Percentiles rank a stretch among this genome's conserved stretches.
Evolutionary conservation across 2,797 vertebrate genomes (phyloP).

Genomic region (Gymnodraco acuticeps): DNA sequence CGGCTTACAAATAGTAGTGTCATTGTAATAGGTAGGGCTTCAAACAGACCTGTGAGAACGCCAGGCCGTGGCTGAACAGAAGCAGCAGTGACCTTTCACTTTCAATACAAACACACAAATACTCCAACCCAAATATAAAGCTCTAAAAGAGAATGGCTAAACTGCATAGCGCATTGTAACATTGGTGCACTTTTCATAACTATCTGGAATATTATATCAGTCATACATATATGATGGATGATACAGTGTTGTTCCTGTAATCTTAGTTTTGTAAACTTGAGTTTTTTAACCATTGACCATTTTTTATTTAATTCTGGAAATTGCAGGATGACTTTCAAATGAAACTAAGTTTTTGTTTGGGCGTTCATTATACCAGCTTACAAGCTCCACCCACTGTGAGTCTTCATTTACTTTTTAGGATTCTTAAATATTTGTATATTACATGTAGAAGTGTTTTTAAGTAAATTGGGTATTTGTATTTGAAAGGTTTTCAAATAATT

Average conservation of each 20-base stretch:
- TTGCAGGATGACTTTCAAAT: not conserved
- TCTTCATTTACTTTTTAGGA: too few relatives aligned
- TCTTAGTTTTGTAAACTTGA: not conserved
- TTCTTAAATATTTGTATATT: not conserved
- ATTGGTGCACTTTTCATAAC: not conserved
- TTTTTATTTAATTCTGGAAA: too few relatives aligned
- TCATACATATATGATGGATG: too few relatives aligned
- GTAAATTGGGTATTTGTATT: not conserved
- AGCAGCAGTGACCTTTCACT: not conserved
- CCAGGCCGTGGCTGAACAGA: not conserved
- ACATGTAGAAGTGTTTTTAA: not conserved
- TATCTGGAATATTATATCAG: too few relatives aligned
- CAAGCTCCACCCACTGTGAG: too few relatives aligned
- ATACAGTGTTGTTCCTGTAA: not conserved
- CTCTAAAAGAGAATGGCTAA: not conserved
- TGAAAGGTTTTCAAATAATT: not conserved
- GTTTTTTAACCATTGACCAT: not conserved
- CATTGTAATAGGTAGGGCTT: constrained; percentile 5
- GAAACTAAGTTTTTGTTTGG: too few relatives aligned
- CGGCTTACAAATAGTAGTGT: constrained; percentile 17
- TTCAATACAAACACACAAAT: not conserved
- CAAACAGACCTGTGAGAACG: constrained; percentile 20
- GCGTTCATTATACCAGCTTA: too few relatives aligned
- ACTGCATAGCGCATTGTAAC: not conserved
- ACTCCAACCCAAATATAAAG: not conserved